Percentiles rank a stretch among this genome's conserved stretches.
Evolutionary conservation across 2,888 invertebrate genomes (phyloP).

Genomic region (Harpagoxenus sublaevis): DNA sequence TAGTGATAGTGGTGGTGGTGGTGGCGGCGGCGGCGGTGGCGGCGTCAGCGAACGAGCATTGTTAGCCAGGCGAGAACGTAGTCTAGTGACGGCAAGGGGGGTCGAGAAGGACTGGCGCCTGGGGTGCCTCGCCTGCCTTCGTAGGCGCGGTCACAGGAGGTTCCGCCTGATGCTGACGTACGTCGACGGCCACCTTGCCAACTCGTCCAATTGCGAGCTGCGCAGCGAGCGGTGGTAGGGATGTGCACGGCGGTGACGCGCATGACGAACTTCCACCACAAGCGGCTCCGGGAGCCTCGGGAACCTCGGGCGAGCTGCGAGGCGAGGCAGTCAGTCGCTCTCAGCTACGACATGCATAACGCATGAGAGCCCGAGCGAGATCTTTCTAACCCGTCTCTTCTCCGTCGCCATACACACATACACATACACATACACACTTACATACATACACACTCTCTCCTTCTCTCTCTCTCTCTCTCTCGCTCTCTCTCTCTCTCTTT

Average conservation of each 20-base stretch:
- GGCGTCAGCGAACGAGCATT: conserved; percentile 48
- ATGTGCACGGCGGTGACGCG: conserved; percentile 79
- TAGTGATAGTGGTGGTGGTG: neutral
- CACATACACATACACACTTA: conserved; percentile 51
- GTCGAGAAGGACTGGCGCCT: conserved; percentile 81
- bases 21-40: neutral
- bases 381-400: conserved; percentile 75
- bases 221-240: conserved; percentile 85
- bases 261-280: conserved; percentile 80
- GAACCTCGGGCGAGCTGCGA: conserved; percentile 84
- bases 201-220: conserved; percentile 80
- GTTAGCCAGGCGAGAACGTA: conserved; percentile 53
- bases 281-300: conserved; percentile 80
- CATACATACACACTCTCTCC: conserved; percentile 11
- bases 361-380: conserved; percentile 87
- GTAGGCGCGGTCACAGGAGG: conserved; percentile 80
- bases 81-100: conserved; percentile 81
- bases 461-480: conserved; percentile 18
- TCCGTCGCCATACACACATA: conserved; percentile 60
- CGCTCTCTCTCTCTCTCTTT: neutral
- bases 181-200: conserved; percentile 85
- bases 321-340: conserved; percentile 87
- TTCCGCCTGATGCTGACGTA: conserved; percentile 84
- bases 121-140: conserved; percentile 78
- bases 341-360: conserved; percentile 88